Percentiles rank a stretch among this genome's conserved stretches.
Conservation (phyloP, 1,140 invertebrate genomes). For the Penaeus indicus region DNA sequence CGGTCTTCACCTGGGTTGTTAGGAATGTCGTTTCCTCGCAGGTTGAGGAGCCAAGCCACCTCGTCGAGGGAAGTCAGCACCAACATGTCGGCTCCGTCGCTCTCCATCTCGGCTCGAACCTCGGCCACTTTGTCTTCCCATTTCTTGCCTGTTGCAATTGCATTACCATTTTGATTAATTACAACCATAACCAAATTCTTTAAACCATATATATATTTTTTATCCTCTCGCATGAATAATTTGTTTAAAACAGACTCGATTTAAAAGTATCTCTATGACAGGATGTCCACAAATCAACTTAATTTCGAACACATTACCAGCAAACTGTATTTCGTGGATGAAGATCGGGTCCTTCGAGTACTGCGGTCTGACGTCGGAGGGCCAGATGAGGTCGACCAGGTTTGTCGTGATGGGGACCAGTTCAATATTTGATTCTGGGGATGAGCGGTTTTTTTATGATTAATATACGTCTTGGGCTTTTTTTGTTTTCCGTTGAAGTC, state of each 20-base stretch:
- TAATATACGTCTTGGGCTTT: too few relatives aligned
- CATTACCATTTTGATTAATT: too few relatives aligned
- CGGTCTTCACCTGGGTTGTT: slow-evolving; percentile 73
- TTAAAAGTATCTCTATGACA: neutral
- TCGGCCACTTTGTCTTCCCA: slow-evolving; percentile 64
- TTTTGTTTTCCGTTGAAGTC: too few relatives aligned
- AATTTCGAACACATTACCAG: slow-evolving; percentile 70
- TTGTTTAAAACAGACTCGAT: neutral
- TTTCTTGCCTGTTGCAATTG: slow-evolving; percentile 29
- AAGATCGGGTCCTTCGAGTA: slow-evolving; percentile 73
- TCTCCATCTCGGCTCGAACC: slow-evolving; percentile 51
- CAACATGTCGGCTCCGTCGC: slow-evolving; percentile 78
- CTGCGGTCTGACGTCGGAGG: slow-evolving; percentile 73
- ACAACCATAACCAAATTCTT: too few relatives aligned
- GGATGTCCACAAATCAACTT: too few relatives aligned
- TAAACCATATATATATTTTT: too few relatives aligned
- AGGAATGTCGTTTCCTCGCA: slow-evolving; percentile 90
- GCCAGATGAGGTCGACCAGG: slow-evolving; percentile 87
- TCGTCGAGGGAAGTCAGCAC: slow-evolving; percentile 91
- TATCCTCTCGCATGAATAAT: neutral
- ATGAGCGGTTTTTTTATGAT: neutral
- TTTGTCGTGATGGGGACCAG: slow-evolving; percentile 80
- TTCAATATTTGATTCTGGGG: slow-evolving; percentile 71
- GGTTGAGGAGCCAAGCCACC: slow-evolving; percentile 93
- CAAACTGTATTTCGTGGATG: slow-evolving; percentile 74